Evolutionary conservation across 2,888 invertebrate genomes (phyloP).

Genomic region (Aphrophora alni): DNA sequence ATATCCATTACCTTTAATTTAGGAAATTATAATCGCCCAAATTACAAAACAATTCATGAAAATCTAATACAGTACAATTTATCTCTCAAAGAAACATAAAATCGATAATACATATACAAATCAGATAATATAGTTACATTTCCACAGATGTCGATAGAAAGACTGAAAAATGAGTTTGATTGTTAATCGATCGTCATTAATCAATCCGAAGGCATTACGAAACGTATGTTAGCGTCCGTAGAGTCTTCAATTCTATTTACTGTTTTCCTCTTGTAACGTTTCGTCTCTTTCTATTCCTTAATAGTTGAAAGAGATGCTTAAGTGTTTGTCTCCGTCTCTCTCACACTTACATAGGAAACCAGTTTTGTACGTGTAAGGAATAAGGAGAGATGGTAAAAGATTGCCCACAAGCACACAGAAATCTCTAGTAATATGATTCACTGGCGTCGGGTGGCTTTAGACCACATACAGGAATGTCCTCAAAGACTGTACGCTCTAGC

Average conservation of each 20-base stretch:
- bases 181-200: neutral
- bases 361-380: neutral
- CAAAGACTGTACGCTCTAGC: neutral
- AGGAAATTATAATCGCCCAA: too few relatives aligned
- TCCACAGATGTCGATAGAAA: neutral
- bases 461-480: neutral
- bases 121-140: neutral
- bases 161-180: neutral
- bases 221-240: neutral
- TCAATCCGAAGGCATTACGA: neutral
- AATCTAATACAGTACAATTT: too few relatives aligned
- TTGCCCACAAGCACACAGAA: neutral
- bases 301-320: neutral
- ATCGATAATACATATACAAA: neutral
- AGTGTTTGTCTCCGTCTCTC: neutral
- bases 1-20: too few relatives aligned
- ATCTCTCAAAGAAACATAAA: too few relatives aligned
- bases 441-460: neutral
- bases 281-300: neutral
- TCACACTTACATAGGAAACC: neutral
- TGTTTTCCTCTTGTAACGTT: neutral
- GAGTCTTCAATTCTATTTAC: neutral
- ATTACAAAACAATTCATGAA: too few relatives aligned
- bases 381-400: neutral
- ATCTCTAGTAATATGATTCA: conserved; percentile 6